Evolutionary conservation across 2,113 vertebrate genomes (phyloP).

Genomic region (Urocitellus parryii): DNA sequence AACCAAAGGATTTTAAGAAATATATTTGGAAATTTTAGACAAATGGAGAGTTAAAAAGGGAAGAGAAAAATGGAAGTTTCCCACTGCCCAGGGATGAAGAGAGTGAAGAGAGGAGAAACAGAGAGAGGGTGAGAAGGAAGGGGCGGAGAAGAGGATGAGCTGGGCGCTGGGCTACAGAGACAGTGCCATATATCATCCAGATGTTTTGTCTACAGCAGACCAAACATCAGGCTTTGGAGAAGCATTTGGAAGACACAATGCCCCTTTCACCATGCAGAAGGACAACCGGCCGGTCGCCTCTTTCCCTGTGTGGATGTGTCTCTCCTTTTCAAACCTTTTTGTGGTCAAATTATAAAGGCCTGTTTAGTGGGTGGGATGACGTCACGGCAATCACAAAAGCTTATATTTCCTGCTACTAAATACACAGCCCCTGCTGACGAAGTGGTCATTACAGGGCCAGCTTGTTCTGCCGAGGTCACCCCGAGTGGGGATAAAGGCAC

Average conservation of each 20-base stretch:
- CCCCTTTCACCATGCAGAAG: conserved; percentile 67
- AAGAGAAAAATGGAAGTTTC: not conserved
- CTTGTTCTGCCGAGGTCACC: no score
- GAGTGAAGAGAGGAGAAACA: not conserved
- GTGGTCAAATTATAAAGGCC: no score
- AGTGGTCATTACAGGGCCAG: no score
- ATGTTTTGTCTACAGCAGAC: conserved; percentile 75
- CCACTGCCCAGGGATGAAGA: not conserved
- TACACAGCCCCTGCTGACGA: no score
- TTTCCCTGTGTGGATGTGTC: no score
- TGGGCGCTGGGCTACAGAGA: not conserved
- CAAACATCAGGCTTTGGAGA: conserved; percentile 74
- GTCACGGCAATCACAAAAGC: no score
- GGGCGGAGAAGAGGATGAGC: not conserved
- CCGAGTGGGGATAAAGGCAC: no score
- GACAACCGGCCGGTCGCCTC: conserved; percentile 59
- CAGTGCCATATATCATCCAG: conserved; percentile 69
- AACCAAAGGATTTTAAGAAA: not conserved
- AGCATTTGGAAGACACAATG: conserved; percentile 70
- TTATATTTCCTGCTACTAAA: no score
- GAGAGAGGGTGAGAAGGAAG: not conserved
- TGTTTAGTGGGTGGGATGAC: no score
- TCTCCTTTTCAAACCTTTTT: no score
- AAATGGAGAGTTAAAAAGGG: not conserved
- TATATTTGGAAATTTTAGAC: not conserved